phyloP scores from a whole-genome alignment of 1,140 invertebrate genomes.

The Mylabris phalerata region DNA sequence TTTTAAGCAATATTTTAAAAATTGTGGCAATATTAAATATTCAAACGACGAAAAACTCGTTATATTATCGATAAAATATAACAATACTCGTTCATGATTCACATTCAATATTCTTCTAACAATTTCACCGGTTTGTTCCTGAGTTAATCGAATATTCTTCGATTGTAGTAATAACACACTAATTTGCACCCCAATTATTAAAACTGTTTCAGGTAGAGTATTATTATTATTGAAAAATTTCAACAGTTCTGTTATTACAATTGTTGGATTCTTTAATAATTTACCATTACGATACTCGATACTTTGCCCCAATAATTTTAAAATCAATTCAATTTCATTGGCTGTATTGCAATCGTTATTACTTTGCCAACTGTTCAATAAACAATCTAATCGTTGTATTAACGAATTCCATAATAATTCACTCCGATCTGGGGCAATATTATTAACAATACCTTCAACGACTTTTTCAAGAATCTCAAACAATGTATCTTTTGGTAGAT shows the following conservation, averaged over 20 bases:
- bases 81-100: slow-evolving; percentile 48
- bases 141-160: slow-evolving; percentile 53
- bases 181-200: slow-evolving; percentile 50
- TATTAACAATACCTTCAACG: slow-evolving; percentile 50
- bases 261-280: slow-evolving; percentile 51
- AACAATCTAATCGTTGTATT: slow-evolving; percentile 33
- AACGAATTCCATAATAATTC: slow-evolving; percentile 51
- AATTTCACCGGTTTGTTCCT: slow-evolving; percentile 61
- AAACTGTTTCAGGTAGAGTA: slow-evolving; percentile 45
- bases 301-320: slow-evolving; percentile 53
- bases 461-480: slow-evolving; percentile 57
- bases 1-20: slow-evolving; percentile 55
- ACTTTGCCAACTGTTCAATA: slow-evolving; percentile 21
- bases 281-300: slow-evolving; percentile 57
- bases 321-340: slow-evolving; percentile 41
- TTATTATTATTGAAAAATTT: slow-evolving; percentile 41
- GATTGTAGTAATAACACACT: slow-evolving; percentile 54
- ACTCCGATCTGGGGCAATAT: slow-evolving; percentile 54
- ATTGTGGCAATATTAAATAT: slow-evolving; percentile 60
- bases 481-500: slow-evolving; percentile 49
- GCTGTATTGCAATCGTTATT: slow-evolving; percentile 22
- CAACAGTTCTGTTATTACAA: slow-evolving; percentile 48
- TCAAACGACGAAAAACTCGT: slow-evolving; percentile 64
- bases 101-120: slow-evolving; percentile 54
- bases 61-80: slow-evolving; percentile 58